These are phyloP conservation scores for Xiphorhynchus erythropygius DNA, from an alignment of 2,797 vertebrate species.

Conservation along the genomic window DNA sequence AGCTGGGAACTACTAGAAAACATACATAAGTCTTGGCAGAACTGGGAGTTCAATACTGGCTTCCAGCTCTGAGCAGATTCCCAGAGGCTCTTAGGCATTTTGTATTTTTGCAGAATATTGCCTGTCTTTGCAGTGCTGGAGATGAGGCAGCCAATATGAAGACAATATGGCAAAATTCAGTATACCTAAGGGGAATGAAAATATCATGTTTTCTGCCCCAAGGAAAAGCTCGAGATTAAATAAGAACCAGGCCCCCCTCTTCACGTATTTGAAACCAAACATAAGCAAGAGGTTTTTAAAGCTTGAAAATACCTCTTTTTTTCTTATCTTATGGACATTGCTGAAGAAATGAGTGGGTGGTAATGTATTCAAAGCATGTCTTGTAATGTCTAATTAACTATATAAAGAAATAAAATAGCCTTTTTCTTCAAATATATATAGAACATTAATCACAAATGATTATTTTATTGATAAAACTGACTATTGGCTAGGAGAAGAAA, in stretches of 20 bases:
- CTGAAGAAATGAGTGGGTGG: background rate
- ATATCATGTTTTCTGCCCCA: background rate
- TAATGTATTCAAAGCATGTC: constrained; percentile 25
- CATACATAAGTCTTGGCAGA: background rate
- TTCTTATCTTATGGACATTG: background rate
- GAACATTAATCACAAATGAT: background rate
- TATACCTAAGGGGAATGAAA: background rate
- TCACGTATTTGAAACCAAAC: background rate
- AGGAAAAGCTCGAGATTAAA: constrained; percentile 21
- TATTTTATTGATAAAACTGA: constrained; percentile 9
- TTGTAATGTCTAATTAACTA: constrained; percentile 16
- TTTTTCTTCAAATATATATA: constrained; percentile 12
- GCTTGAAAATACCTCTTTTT: background rate
- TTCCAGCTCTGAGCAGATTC: background rate
- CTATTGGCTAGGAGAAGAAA: background rate
- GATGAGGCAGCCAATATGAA: background rate
- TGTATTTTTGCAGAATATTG: constrained; percentile 1
- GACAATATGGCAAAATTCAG: background rate
- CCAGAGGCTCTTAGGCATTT: background rate
- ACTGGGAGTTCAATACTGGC: background rate
- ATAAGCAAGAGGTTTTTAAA: background rate
- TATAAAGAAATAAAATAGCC: constrained; percentile 2
- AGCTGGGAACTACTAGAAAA: background rate
- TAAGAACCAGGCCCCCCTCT: background rate
- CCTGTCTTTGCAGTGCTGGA: background rate